Conservation (phyloP, 2,888 invertebrate genomes). For the Troides aeacus region DNA sequence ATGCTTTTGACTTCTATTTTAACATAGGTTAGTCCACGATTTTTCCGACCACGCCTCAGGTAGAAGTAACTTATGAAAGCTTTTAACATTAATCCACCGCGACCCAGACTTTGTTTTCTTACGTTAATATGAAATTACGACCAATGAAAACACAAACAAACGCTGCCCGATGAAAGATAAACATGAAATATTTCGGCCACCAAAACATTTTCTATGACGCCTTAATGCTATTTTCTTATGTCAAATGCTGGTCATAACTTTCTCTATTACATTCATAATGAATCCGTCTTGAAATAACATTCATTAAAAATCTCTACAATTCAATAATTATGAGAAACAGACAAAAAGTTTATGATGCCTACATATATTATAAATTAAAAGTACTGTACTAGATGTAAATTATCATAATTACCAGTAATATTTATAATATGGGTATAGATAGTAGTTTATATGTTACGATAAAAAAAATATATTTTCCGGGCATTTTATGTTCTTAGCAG, state of each 20-base stretch:
- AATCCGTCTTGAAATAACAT: not conserved
- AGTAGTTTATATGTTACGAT: not conserved
- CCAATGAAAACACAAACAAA: constrained; percentile 25
- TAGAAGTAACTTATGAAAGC: constrained; percentile 7
- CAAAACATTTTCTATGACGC: constrained; percentile 12
- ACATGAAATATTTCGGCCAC: constrained; percentile 20
- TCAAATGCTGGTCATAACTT: not conserved
- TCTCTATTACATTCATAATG: too few species aligned
- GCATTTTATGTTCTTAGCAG: not conserved
- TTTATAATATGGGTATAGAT: too few species aligned
- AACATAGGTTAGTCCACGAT: not conserved
- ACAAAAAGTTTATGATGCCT: too few species aligned
- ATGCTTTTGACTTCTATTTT: not conserved
- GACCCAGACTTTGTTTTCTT: constrained; percentile 19
- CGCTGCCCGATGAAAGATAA: constrained; percentile 21
- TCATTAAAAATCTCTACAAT: not conserved
- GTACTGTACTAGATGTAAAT: too few species aligned
- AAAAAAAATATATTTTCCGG: not conserved
- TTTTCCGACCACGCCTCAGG: not conserved
- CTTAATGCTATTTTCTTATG: not conserved
- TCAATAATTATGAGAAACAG: not conserved
- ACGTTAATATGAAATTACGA: constrained; percentile 23
- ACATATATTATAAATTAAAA: too few species aligned
- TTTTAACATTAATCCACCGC: constrained; percentile 9
- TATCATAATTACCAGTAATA: too few species aligned